Percentiles rank a stretch among this genome's conserved stretches.
These are phyloP conservation scores for Eurystomus glaucurus DNA, from an alignment of 2,797 vertebrate genomes.

Conservation along the genomic window DNA sequence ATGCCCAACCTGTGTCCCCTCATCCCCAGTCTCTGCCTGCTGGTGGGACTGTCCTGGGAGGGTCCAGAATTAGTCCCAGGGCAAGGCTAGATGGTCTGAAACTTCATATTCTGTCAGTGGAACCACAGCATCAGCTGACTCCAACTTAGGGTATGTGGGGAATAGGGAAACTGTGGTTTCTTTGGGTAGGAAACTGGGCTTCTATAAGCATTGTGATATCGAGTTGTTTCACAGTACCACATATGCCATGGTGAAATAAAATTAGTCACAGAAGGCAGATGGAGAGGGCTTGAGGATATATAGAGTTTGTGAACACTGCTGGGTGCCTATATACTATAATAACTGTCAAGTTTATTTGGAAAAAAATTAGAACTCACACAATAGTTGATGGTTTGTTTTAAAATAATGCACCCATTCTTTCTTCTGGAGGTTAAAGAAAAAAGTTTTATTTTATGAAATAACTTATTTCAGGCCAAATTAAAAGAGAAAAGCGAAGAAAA, in stretches of 20 bases:
- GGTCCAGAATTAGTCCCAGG: rapidly evolving
- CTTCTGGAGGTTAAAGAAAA: neutral
- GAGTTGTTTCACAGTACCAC: rapidly evolving
- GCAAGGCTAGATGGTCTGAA: neutral
- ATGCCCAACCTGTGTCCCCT: rapidly evolving
- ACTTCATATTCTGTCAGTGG: neutral
- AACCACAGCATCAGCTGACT: neutral
- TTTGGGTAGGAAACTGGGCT: neutral
- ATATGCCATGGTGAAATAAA: neutral
- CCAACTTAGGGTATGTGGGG: rapidly evolving
- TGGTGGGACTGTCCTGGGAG: rapidly evolving
- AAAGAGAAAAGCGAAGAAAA: neutral
- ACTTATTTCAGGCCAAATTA: slow-evolving; percentile 33
- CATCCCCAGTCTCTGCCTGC: neutral
- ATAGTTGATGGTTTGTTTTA: neutral
- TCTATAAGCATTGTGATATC: rapidly evolving
- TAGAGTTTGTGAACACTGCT: neutral
- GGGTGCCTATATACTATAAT: neutral
- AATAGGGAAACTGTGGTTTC: neutral
- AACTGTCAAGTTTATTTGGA: neutral
- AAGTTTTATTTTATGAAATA: neutral
- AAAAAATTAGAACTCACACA: neutral
- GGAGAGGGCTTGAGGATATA: neutral
- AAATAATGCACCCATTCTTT: neutral
- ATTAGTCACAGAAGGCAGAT: neutral